Evolutionary conservation across 2,113 vertebrate species (phyloP), one percentile per base, ranked within the genome.

Genomic region (Microtus ochrogaster): DNA sequence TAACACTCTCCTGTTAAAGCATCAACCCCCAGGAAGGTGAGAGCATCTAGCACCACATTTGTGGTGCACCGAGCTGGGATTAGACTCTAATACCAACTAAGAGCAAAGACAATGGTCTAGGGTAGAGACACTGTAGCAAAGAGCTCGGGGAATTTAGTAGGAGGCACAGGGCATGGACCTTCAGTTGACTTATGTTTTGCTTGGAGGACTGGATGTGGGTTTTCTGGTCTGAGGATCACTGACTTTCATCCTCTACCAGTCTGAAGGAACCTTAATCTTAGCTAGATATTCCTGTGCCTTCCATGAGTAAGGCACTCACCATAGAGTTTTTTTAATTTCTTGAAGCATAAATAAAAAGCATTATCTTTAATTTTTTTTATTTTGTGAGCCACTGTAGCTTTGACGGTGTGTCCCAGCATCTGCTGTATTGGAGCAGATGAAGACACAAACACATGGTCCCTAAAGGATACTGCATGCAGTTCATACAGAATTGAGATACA

Each of bases 201-300:
- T 44, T 58, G 28, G 10, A 3, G 13, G 30, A 10, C 17, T 44
- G 36, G 41, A 33, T 6, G 5, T 2, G 7, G 39, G 3, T 79
- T 21, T 55, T 14, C 52, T 52, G 36, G 14, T 7, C 66, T 7
- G 0, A 10, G 7, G 28, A 22, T 17, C 47, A 28, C 47, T 41
- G 5, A 16, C 21, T 10, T 76, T 24, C 30, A 33, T 33, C 24
- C 8, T 39, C n/a, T 39, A 33, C 73, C 21, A 41, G 5, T 4
- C 36, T 24, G 7, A 58, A 33, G 55, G 49, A 47, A 36, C 4
- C 24, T 28, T 26, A 5, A 28, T 26, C 49, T 36, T 44, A 3
- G 16, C 11, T 24, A 0, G 1, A 0, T 73, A 58, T 39, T 36
- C 36, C 30, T 0, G 0, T 5, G 8, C 24, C 44, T 24, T 12